A percentile compares a stretch with the other conserved stretches of the same genome.
Conservation (phyloP, 1,140 invertebrate species). For the Cherax quadricarinatus region DNA sequence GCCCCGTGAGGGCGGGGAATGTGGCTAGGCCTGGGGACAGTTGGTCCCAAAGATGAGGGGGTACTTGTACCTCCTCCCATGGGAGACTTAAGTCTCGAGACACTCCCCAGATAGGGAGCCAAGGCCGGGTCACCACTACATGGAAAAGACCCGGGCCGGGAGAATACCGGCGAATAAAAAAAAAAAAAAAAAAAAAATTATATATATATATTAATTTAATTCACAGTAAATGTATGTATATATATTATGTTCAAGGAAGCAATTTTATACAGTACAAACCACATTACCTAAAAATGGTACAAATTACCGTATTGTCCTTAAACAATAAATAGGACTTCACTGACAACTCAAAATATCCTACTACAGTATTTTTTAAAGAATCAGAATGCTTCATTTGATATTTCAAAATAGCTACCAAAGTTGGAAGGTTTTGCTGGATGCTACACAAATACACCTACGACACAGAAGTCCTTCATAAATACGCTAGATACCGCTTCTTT, state of each 20-base stretch:
- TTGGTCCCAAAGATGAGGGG: no score
- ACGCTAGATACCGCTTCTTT: background rate
- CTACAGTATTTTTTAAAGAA: background rate
- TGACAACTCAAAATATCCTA: background rate
- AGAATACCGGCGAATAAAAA: no score
- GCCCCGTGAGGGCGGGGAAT: no score
- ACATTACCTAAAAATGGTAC: background rate
- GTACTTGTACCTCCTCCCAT: no score
- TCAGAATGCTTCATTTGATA: background rate
- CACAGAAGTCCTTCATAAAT: background rate
- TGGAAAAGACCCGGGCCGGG: no score
- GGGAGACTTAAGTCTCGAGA: no score
- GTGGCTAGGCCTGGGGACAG: no score
- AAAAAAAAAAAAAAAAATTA: no score
- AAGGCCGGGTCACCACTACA: no score
- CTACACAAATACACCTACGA: no score
- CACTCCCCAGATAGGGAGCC: no score
- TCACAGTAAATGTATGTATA: background rate
- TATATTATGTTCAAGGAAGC: background rate
- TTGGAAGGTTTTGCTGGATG: background rate
- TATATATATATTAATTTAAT: constrained; percentile 27
- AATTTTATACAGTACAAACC: background rate
- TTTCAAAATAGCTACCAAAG: background rate
- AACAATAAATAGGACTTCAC: background rate
- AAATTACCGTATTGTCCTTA: background rate